Conservation (phyloP, 2,113 vertebrate species). For the Myrmophylax atrothorax region DNA sequence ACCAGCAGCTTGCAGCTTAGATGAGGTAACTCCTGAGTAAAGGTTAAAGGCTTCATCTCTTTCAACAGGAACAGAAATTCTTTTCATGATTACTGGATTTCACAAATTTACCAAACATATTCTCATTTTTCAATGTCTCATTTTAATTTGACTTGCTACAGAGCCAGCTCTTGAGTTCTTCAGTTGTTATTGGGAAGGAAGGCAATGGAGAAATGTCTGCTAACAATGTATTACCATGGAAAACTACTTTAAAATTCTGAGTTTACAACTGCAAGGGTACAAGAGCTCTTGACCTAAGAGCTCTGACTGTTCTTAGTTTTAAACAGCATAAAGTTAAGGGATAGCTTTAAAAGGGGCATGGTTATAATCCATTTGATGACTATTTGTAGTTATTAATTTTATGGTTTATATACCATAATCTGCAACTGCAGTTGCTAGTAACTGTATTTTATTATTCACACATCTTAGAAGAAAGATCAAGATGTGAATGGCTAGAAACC, state of each 20-base stretch:
- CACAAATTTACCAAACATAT: not conserved
- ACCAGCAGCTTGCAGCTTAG: not conserved
- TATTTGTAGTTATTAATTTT: not conserved
- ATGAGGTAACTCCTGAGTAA: not conserved
- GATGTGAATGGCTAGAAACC: not conserved
- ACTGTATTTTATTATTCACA: not conserved
- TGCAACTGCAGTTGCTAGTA: not conserved
- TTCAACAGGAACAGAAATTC: not conserved
- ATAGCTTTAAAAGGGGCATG: not conserved
- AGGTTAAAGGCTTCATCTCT: not conserved
- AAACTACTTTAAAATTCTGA: not conserved
- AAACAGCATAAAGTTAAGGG: slow-evolving; percentile 23
- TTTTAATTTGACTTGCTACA: not conserved
- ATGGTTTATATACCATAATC: not conserved
- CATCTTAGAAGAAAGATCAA: not conserved
- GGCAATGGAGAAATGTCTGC: not conserved
- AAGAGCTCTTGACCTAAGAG: not conserved
- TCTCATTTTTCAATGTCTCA: not conserved
- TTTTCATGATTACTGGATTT: not conserved
- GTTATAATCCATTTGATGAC: not conserved
- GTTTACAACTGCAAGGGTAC: not conserved
- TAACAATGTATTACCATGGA: not conserved
- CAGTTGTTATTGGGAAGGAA: not conserved
- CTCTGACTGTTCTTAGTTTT: not conserved
- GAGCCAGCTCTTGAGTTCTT: not conserved